A percentile compares a stretch with the other conserved stretches of the same genome.
Conservation (phyloP, 2,113 vertebrate species). For the Nycticryphes semicollaris region DNA sequence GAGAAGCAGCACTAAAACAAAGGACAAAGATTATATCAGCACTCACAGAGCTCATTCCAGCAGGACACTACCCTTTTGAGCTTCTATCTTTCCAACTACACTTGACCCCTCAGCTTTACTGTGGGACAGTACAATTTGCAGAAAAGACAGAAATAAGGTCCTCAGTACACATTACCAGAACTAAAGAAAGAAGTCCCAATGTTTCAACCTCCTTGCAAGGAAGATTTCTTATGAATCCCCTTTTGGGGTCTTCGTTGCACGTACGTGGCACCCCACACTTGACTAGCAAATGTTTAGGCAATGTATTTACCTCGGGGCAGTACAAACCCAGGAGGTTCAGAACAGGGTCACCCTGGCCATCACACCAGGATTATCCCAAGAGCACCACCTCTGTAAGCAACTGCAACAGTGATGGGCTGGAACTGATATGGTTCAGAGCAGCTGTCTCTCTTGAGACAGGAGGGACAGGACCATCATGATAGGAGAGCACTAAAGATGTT, state of each 20-base stretch:
- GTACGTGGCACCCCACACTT: background rate
- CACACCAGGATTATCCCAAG: background rate
- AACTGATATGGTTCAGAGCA: background rate
- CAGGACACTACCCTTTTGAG: background rate
- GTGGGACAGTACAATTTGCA: background rate
- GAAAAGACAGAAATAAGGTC: background rate
- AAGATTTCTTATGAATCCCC: background rate
- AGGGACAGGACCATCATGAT: background rate
- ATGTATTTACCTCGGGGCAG: background rate
- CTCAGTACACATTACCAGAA: background rate
- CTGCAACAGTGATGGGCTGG: background rate
- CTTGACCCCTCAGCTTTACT: background rate
- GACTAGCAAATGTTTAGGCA: background rate
- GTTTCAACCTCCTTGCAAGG: background rate
- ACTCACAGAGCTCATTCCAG: background rate
- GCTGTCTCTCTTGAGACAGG: rapidly evolving
- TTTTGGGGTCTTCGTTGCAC: background rate
- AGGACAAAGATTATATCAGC: background rate
- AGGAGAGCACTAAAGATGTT: background rate
- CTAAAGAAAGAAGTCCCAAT: background rate
- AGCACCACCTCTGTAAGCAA: background rate
- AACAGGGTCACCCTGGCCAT: background rate
- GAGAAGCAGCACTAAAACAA: background rate
- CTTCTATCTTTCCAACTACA: background rate
- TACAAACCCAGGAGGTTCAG: background rate